Conservation (phyloP, 2,113 vertebrate genomes). For the Phrynocephalus versicolor region DNA sequence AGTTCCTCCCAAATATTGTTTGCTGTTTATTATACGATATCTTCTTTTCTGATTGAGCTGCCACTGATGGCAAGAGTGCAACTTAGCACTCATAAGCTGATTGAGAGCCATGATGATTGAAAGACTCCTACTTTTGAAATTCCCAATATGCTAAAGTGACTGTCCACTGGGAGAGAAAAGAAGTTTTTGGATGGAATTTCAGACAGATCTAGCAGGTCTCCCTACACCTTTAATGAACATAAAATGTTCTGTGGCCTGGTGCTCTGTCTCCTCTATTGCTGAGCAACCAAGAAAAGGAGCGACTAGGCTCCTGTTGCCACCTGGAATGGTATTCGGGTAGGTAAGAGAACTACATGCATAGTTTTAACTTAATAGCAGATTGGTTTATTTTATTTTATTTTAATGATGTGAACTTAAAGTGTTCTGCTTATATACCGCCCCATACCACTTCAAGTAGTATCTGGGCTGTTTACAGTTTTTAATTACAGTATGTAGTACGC, state of each 20-base stretch:
- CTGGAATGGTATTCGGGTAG: not conserved
- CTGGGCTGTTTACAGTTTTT: no score
- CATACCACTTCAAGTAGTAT: no score
- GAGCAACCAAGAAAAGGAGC: not conserved
- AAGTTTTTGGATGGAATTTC: not conserved
- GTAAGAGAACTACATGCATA: not conserved
- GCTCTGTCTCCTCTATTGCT: not conserved
- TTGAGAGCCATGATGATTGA: no score
- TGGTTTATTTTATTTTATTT: no score
- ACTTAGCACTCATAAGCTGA: no score
- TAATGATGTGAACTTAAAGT: no score
- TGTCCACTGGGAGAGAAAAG: not conserved
- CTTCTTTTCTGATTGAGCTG: not conserved
- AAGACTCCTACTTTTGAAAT: not conserved
- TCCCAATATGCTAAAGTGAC: not conserved
- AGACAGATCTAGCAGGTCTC: not conserved
- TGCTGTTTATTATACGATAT: conserved; percentile 44
- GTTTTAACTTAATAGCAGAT: no score
- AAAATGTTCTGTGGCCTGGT: not conserved
- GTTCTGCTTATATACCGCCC: no score
- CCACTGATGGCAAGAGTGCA: not conserved
- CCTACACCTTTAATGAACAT: not conserved
- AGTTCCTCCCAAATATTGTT: conserved; percentile 8
- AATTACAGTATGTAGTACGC: no score
- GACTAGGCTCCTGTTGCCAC: not conserved